Percentiles rank a stretch among this genome's conserved stretches.
phyloP scores from a whole-genome alignment of 2,797 vertebrate species.

The Falco concolor region DNA sequence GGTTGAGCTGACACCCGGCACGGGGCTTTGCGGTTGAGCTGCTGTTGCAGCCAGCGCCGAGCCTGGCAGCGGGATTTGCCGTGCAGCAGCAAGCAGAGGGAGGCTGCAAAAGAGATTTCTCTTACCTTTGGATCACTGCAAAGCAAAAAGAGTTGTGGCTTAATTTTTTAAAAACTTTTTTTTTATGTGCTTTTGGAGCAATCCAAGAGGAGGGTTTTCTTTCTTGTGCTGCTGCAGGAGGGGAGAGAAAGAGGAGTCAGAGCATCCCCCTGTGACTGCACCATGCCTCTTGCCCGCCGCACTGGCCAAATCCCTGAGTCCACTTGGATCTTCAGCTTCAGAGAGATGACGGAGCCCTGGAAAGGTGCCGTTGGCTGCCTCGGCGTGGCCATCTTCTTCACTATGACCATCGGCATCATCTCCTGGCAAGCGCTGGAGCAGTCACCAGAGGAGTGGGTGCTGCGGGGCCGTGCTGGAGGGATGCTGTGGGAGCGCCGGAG shows the following conservation, averaged over 20 bases:
- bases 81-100: neutral
- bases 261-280: accelerated
- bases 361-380: conserved; percentile 88
- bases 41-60: neutral
- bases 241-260: neutral
- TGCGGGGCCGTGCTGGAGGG: conserved; percentile 83
- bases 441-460: conserved; percentile 90
- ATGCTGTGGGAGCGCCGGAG: conserved; percentile 87
- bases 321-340: conserved; percentile 75
- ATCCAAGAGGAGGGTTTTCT: neutral
- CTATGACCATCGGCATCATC: conserved; percentile 93
- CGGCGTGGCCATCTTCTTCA: conserved; percentile 88
- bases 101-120: neutral
- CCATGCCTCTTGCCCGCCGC: neutral
- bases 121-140: neutral
- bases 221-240: neutral
- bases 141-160: neutral
- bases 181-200: neutral
- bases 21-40: neutral
- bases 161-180: neutral
- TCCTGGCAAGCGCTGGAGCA: conserved; percentile 95
- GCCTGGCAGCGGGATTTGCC: neutral
- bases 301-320: neutral
- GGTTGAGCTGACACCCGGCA: neutral
- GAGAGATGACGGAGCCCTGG: conserved; percentile 94